Conservation (phyloP, 2,113 vertebrate genomes). For the Psilopsiagon aymara region DNA sequence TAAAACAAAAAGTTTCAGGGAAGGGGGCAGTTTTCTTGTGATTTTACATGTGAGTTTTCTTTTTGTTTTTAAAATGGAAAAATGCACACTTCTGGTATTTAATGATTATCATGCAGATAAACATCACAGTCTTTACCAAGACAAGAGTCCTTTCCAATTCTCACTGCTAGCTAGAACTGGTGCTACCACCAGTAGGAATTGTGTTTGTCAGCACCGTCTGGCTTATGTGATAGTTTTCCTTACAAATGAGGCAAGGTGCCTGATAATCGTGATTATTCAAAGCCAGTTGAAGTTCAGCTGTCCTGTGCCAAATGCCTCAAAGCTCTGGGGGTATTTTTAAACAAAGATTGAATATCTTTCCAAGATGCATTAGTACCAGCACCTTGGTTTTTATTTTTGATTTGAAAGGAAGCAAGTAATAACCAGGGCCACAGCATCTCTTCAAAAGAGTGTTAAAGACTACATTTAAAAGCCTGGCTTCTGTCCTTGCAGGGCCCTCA, state of each 20-base stretch:
- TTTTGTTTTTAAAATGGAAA: background rate
- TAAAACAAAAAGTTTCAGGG: background rate
- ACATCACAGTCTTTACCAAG: background rate
- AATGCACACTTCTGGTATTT: background rate
- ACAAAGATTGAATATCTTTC: background rate
- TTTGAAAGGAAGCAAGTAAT: background rate
- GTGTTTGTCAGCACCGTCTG: background rate
- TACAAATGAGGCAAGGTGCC: background rate
- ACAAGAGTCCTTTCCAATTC: background rate
- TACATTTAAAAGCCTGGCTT: background rate
- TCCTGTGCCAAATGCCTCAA: background rate
- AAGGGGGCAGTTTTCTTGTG: background rate
- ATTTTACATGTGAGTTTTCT: background rate
- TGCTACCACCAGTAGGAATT: background rate
- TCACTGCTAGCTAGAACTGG: background rate
- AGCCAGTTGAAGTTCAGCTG: background rate
- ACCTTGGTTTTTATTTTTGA: background rate
- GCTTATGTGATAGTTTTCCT: background rate
- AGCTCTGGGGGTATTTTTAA: background rate
- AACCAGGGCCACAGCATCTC: background rate
- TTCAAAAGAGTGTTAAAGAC: background rate
- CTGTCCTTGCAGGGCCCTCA: background rate
- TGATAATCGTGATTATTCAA: background rate
- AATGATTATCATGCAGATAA: background rate
- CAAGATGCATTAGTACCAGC: background rate